Evolutionary conservation across 2,888 invertebrate species (phyloP).

Genomic region (Zygogramma bicolorata): DNA sequence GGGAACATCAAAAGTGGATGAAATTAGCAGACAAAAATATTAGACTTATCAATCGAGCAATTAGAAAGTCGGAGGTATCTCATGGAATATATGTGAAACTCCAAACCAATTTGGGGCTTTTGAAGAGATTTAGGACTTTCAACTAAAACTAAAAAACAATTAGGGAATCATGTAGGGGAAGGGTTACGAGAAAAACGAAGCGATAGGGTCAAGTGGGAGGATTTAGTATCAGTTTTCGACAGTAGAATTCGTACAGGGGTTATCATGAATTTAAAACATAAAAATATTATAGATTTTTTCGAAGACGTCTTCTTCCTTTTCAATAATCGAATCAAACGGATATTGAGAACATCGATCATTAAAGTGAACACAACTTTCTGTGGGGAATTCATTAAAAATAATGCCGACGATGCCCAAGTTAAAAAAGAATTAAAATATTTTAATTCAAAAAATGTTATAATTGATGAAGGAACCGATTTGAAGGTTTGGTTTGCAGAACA

Average conservation of each 20-base stretch:
- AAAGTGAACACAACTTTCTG: neutral
- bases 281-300: too few relatives aligned
- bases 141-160: too few relatives aligned
- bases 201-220: too few relatives aligned
- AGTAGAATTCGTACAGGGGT: too few relatives aligned
- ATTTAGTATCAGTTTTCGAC: too few relatives aligned
- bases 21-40: neutral
- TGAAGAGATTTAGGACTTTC: neutral
- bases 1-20: neutral
- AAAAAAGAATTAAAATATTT: constrained; percentile 47
- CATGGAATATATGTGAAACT: neutral
- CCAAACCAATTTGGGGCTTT: neutral
- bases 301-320: neutral
- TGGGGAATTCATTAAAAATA: neutral
- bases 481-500: constrained; percentile 40
- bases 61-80: too few relatives aligned
- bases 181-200: too few relatives aligned
- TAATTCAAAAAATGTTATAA: constrained; percentile 38
- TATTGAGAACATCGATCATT: neutral
- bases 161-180: too few relatives aligned
- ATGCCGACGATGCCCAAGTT: neutral
- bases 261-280: too few relatives aligned
- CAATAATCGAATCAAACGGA: neutral
- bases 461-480: constrained; percentile 38
- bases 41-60: neutral